Percentiles rank a stretch among this genome's conserved stretches.
These are phyloP conservation scores for Cetonia aurata DNA, from an alignment of 2,888 invertebrate species.

Conservation along the genomic window DNA sequence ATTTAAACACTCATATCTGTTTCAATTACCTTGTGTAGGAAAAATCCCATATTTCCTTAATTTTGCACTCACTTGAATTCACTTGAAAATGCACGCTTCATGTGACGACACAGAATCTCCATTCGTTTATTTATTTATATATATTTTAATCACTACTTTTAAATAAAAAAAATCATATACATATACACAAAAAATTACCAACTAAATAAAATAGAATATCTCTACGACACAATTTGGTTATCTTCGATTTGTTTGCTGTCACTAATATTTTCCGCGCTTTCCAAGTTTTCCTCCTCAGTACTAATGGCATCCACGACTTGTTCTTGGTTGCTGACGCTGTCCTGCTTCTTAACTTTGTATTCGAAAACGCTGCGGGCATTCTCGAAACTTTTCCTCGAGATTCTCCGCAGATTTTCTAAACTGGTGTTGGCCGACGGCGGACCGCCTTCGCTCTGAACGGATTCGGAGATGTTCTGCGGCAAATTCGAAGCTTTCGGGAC, in stretches of 20 bases:
- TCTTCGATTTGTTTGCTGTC: not conserved
- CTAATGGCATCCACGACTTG: not conserved
- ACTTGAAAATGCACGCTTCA: not conserved
- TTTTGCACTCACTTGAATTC: too few relatives aligned
- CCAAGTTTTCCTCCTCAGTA: slow-evolving; percentile 19
- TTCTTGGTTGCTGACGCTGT: not conserved
- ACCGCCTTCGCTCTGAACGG: not conserved
- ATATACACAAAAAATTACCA: too few relatives aligned
- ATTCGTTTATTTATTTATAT: too few relatives aligned
- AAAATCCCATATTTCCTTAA: too few relatives aligned
- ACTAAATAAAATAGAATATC: too few relatives aligned
- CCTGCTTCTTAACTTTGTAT: slow-evolving; percentile 28
- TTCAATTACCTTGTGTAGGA: too few relatives aligned
- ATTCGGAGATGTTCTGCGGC: slow-evolving; percentile 18
- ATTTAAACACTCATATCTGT: too few relatives aligned
- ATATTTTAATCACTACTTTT: too few relatives aligned
- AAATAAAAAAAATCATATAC: too few relatives aligned
- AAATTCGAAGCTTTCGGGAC: slow-evolving; percentile 42
- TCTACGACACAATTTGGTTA: slow-evolving; percentile 11
- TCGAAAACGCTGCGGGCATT: slow-evolving; percentile 59
- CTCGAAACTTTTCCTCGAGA: slow-evolving; percentile 54
- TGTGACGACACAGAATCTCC: not conserved
- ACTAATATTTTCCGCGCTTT: slow-evolving; percentile 1
- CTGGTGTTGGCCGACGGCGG: slow-evolving; percentile 33
- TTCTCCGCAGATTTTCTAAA: slow-evolving; percentile 43